Conservation (phyloP, 2,888 invertebrate species). For the Drosophila subquinaria region DNA sequence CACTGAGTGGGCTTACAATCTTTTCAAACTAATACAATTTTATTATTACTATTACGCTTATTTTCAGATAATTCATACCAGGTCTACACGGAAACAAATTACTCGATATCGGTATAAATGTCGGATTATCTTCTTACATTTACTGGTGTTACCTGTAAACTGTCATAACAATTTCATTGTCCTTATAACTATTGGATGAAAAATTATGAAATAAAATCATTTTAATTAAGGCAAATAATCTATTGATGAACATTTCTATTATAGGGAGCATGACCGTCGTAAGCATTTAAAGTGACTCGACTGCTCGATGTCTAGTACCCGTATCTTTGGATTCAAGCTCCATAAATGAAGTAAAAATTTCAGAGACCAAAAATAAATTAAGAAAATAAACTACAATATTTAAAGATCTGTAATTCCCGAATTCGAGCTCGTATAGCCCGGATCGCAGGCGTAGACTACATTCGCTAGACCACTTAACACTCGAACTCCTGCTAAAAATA, state of each 20-base stretch:
- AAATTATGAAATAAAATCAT: conserved; percentile 10
- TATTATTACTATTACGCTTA: conserved; percentile 21
- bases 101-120: conserved; percentile 83
- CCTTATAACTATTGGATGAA: not conserved
- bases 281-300: no score
- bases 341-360: no score
- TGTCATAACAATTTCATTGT: conserved; percentile 31
- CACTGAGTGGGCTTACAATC: not conserved
- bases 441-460: no score
- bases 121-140: not conserved
- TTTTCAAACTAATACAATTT: not conserved
- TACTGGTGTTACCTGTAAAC: conserved; percentile 40
- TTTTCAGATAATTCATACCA: conserved; percentile 84
- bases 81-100: conserved; percentile 83
- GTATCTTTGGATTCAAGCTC: no score
- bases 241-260: not conserved
- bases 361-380: no score
- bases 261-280: no score
- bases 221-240: conserved; percentile 4
- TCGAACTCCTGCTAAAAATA: no score
- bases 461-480: no score
- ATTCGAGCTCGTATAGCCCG: no score
- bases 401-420: no score
- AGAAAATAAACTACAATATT: no score
- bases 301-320: no score